Evolutionary conservation across 2,797 vertebrate species (phyloP).

Genomic region (Taeniopygia guttata): DNA sequence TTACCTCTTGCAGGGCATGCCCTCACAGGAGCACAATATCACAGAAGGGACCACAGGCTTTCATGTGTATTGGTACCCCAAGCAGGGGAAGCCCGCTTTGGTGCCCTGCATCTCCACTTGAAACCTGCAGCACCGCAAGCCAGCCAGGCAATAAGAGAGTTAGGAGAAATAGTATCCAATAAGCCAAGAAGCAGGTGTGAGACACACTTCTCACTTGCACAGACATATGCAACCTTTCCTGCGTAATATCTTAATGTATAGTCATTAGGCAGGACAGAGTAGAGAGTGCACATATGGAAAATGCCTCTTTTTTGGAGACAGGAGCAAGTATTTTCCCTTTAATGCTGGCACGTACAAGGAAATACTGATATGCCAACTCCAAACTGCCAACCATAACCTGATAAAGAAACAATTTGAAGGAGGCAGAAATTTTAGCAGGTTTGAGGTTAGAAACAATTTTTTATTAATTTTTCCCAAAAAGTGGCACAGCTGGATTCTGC

Average conservation of each 20-base stretch:
- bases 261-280: slow-evolving; percentile 7
- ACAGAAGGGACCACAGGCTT: background rate
- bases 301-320: background rate
- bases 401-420: background rate
- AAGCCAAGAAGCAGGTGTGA: slow-evolving; percentile 45
- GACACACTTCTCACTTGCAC: background rate
- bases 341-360: background rate
- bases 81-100: background rate
- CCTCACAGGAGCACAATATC: background rate
- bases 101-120: background rate
- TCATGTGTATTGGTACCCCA: background rate
- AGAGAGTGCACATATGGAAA: background rate
- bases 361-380: background rate
- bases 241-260: slow-evolving; percentile 6
- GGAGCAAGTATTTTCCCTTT: background rate
- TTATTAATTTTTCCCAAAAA: background rate
- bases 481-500: background rate
- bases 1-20: background rate
- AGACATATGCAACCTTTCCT: slow-evolving; percentile 20
- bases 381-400: background rate
- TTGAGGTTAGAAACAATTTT: background rate
- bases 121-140: background rate
- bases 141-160: background rate
- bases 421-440: background rate
- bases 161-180: background rate